Conservation (phyloP, 2,888 invertebrate genomes). For the Conus canariensis region DNA sequence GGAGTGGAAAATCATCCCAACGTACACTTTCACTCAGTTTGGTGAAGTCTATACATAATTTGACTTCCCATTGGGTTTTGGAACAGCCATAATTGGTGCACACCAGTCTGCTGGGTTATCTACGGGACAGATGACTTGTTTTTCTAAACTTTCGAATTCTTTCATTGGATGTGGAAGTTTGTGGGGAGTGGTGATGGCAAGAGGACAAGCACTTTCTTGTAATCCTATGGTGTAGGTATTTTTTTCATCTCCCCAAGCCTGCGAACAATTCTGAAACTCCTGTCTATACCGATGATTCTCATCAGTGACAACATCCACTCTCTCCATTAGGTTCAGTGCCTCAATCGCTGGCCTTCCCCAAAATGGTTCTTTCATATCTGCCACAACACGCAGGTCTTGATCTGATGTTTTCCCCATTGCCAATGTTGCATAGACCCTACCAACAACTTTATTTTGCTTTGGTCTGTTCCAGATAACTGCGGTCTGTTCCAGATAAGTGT, state of each 20-base stretch:
- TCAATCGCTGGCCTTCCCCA: neutral
- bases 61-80: neutral
- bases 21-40: neutral
- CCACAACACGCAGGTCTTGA: neutral
- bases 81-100: neutral
- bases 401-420: neutral
- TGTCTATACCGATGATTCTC: neutral
- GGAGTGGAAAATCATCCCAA: neutral
- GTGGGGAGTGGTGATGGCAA: neutral
- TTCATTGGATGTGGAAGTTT: constrained; percentile 4
- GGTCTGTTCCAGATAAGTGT: too few species aligned
- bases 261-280: neutral
- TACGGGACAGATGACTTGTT: neutral
- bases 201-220: neutral
- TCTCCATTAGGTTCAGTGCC: neutral
- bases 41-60: neutral
- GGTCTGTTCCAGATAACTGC: neutral
- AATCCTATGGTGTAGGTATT: neutral
- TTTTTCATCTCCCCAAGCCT: neutral
- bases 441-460: neutral
- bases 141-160: neutral
- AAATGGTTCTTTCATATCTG: constrained; percentile 1
- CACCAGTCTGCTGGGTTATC: neutral
- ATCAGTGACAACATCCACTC: neutral
- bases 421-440: neutral